Evolutionary conservation across 2,797 vertebrate genomes (phyloP).

Genomic region (Tokudaia tokunoshimensis): DNA sequence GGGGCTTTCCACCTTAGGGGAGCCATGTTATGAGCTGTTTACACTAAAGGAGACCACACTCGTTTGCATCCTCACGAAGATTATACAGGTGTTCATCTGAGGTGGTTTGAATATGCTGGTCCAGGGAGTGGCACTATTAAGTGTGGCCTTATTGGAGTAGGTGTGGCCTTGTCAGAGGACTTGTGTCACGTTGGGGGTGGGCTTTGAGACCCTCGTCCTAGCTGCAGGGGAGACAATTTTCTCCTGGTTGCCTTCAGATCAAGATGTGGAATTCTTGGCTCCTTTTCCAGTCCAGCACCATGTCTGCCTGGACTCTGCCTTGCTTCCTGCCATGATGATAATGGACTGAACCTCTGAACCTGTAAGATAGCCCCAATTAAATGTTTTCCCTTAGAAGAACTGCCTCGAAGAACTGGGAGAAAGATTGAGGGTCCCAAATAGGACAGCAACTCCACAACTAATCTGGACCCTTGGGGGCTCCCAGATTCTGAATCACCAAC

Average conservation of each 20-base stretch:
- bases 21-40: not conserved
- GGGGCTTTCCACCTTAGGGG: not conserved
- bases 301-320: not conserved
- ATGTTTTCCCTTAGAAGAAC: not conserved
- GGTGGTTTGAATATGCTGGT: no score
- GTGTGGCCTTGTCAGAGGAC: not conserved
- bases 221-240: not conserved
- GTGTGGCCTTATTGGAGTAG: not conserved
- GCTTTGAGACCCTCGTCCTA: not conserved
- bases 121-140: not conserved
- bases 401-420: no score
- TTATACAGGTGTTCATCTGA: not conserved
- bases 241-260: not conserved
- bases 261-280: not conserved
- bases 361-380: not conserved
- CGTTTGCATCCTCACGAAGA: not conserved
- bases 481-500: no score
- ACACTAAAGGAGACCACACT: not conserved
- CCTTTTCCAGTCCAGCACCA: no score
- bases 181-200: not conserved
- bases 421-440: no score
- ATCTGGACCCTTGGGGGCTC: no score
- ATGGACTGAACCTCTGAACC: not conserved
- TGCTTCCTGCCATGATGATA: not conserved
- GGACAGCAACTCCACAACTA: no score